These are phyloP conservation scores for Cyprinus carpio DNA, from an alignment of 2,113 vertebrate genomes.

Conservation along the genomic window DNA sequence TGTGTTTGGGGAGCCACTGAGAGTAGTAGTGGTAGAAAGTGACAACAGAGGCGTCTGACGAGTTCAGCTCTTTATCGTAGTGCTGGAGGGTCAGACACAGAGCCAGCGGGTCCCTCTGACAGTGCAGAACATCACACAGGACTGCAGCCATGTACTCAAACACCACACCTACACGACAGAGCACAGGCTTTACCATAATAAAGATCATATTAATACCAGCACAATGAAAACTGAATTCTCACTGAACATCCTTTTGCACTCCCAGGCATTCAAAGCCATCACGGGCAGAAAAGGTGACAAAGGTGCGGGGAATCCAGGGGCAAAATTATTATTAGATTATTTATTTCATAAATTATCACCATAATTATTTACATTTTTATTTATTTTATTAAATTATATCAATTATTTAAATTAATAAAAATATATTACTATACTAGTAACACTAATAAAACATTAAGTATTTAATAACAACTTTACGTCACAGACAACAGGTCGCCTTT, in stretches of 20 bases:
- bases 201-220: too few species aligned
- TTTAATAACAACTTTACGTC: too few species aligned
- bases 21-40: slow-evolving; percentile 83
- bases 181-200: neutral
- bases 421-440: too few species aligned
- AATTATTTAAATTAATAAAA: too few species aligned
- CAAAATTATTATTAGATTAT: neutral
- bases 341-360: too few species aligned
- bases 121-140: slow-evolving; percentile 88
- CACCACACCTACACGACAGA: slow-evolving; percentile 64
- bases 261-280: neutral
- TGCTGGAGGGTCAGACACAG: slow-evolving; percentile 87
- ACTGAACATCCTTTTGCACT: neutral
- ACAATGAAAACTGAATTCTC: neutral
- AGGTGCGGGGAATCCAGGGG: too few species aligned
- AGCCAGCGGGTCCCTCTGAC: slow-evolving; percentile 88
- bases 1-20: slow-evolving; percentile 84
- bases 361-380: neutral
- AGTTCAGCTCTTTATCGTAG: slow-evolving; percentile 82
- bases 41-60: slow-evolving; percentile 65
- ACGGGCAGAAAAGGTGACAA: too few species aligned
- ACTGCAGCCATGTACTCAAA: slow-evolving; percentile 80
- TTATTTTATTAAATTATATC: neutral
- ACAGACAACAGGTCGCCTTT: too few species aligned
- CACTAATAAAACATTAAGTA: too few species aligned